These are phyloP conservation scores for Mungos mungo DNA, from an alignment of 2,113 vertebrate genomes.

Conservation along the genomic window DNA sequence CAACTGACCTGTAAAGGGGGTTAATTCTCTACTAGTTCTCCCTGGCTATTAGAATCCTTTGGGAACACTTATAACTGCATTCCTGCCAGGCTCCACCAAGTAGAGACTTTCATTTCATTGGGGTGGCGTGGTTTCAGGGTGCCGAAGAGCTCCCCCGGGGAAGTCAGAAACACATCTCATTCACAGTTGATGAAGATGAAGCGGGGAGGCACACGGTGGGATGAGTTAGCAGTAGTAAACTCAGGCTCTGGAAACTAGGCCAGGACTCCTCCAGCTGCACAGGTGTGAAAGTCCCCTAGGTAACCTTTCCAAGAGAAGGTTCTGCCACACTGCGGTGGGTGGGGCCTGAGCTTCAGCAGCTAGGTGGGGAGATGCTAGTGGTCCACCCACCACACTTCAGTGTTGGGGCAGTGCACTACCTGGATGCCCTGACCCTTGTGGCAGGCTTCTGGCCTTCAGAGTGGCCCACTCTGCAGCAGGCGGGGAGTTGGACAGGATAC, in stretches of 20 bases:
- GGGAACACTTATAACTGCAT: neutral
- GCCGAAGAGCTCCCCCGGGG: too few species aligned
- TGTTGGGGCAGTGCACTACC: neutral
- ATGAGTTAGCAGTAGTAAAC: neutral
- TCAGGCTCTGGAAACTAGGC: neutral
- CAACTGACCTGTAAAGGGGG: neutral
- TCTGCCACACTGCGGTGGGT: neutral
- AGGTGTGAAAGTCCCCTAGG: too few species aligned
- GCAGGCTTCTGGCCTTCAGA: neutral
- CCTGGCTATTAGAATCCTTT: neutral
- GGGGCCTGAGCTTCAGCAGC: neutral
- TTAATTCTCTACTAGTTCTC: neutral
- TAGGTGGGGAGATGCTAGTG: neutral
- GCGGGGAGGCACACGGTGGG: neutral
- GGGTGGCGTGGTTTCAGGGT: neutral
- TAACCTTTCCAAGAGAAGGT: neutral
- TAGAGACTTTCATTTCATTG: neutral
- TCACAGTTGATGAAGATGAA: neutral
- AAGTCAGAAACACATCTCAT: neutral
- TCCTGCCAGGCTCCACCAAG: neutral
- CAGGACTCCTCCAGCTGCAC: neutral
- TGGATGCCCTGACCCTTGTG: neutral
- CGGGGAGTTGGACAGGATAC: fast-evolving
- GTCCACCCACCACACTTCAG: neutral
- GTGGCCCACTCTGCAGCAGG: neutral